Evolutionary conservation across 2,797 vertebrate species (phyloP).

Genomic region (Phalanger gymnotis): DNA sequence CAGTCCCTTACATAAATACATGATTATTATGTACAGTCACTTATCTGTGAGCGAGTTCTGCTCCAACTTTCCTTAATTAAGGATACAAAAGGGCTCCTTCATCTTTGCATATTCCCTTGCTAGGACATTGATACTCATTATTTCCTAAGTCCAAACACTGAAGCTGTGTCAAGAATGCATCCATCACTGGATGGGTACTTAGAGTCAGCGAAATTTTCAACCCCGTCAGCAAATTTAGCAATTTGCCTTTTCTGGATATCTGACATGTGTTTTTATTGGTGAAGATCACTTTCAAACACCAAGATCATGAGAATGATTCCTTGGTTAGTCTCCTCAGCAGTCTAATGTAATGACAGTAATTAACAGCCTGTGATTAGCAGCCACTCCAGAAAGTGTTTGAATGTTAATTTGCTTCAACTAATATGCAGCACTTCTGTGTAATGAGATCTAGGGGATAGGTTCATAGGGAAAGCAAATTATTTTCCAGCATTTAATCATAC

Average conservation of each 20-base stretch:
- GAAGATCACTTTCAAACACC: constrained; percentile 96
- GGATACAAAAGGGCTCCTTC: constrained; percentile 93
- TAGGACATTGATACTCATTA: constrained; percentile 99
- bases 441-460: constrained; percentile 87
- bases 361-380: constrained; percentile 94
- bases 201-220: constrained; percentile 94
- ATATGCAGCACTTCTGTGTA: constrained; percentile 86
- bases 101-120: constrained; percentile 97
- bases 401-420: constrained; percentile 89
- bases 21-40: constrained; percentile 98
- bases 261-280: constrained; percentile 94
- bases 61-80: constrained; percentile 97
- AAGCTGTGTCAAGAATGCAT: constrained; percentile 99
- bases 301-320: constrained; percentile 96
- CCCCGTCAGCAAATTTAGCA: constrained; percentile 96
- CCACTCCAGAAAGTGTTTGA: constrained; percentile 91
- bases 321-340: constrained; percentile 90
- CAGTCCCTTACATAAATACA: constrained; percentile 96
- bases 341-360: constrained; percentile 95
- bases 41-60: constrained; percentile 92
- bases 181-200: constrained; percentile 93
- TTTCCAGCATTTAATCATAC: constrained; percentile 87
- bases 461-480: constrained; percentile 86
- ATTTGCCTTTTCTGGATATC: constrained; percentile 95
- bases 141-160: constrained; percentile 99